phyloP scores from a whole-genome alignment of 2,888 invertebrate species.

The Yponomeuta cagnagella region DNA sequence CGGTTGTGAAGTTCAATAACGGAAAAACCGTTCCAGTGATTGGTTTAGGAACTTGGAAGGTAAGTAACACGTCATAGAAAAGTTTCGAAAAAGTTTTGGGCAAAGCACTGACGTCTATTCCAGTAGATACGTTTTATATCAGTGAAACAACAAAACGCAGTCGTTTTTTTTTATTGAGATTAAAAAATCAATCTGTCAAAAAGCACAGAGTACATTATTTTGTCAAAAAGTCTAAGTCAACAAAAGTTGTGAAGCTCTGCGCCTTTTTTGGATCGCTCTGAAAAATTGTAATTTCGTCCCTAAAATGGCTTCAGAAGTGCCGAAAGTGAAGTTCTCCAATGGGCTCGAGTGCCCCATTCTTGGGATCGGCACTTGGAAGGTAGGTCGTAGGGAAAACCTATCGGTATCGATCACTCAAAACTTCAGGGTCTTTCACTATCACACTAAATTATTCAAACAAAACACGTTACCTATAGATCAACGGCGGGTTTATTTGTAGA shows the following conservation, averaged over 20 bases:
- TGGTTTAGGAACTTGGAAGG: slow-evolving; percentile 53
- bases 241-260: not conserved
- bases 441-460: not conserved
- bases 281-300: not conserved
- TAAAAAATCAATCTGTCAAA: not conserved
- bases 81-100: not conserved
- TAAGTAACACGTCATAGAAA: slow-evolving; percentile 21
- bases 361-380: slow-evolving; percentile 89
- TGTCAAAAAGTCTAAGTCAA: not conserved
- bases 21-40: slow-evolving; percentile 43
- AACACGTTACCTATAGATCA: not conserved
- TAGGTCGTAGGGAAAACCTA: slow-evolving; percentile 45
- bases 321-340: slow-evolving; percentile 77
- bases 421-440: too few species aligned
- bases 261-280: not conserved
- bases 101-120: not conserved
- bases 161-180: not conserved
- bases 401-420: not conserved
- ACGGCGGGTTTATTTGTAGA: not conserved
- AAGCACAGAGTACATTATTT: too few species aligned
- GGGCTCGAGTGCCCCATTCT: slow-evolving; percentile 79
- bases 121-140: not conserved
- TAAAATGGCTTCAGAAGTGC: slow-evolving; percentile 56
- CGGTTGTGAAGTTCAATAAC: slow-evolving; percentile 39
- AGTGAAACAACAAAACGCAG: not conserved